Evolutionary conservation across 1,140 invertebrate species (phyloP).

Genomic region (Yoshiicerus persimilis): DNA sequence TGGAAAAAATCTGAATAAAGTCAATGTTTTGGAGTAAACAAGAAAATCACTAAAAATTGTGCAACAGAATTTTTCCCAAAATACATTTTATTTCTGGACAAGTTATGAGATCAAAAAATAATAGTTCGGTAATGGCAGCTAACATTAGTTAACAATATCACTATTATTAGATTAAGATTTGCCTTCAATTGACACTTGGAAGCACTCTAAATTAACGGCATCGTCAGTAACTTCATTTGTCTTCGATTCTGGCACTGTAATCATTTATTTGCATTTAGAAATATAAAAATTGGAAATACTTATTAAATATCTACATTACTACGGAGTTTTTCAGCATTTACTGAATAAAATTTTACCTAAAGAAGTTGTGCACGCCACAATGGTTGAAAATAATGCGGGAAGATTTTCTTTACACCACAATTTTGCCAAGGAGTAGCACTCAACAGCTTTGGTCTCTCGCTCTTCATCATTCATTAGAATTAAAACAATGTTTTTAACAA

Average conservation of each 20-base stretch:
- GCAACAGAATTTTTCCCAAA: too few relatives aligned
- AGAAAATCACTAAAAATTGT: neutral
- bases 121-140: too few relatives aligned
- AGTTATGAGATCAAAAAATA: neutral
- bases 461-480: neutral
- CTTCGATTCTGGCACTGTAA: neutral
- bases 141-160: too few relatives aligned
- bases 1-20: neutral
- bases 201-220: neutral
- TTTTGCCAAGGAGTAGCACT: neutral
- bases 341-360: neutral
- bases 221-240: neutral
- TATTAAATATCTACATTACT: too few relatives aligned
- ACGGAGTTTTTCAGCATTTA: too few relatives aligned
- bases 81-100: neutral
- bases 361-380: neutral
- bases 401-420: neutral
- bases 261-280: neutral
- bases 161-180: too few relatives aligned
- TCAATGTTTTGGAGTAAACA: neutral
- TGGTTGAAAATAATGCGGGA: neutral
- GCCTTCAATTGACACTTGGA: neutral
- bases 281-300: too few relatives aligned
- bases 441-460: neutral
- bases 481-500: neutral